These are phyloP conservation scores for Loris lydekkerianus DNA, from an alignment of 2,797 vertebrate genomes.

Conservation along the genomic window DNA sequence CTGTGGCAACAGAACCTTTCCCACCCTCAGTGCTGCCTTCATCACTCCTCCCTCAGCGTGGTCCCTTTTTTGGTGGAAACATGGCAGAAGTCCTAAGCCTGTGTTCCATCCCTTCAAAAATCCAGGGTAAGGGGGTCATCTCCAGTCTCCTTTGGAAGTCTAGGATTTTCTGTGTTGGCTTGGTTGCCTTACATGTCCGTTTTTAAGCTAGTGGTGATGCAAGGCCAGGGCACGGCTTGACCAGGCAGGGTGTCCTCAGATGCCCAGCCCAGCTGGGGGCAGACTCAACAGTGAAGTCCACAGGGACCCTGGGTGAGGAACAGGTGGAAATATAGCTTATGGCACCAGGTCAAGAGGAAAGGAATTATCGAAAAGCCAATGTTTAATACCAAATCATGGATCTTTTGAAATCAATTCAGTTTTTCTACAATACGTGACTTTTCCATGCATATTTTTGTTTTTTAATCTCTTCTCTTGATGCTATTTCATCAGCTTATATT, in stretches of 20 bases:
- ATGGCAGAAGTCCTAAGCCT: background rate
- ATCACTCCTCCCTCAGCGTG: background rate
- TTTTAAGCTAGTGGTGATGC: background rate
- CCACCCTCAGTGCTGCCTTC: background rate
- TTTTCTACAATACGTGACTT: background rate
- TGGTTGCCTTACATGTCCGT: background rate
- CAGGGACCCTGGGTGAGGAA: background rate
- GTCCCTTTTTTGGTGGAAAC: background rate
- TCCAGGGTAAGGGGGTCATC: background rate
- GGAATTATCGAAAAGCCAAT: background rate
- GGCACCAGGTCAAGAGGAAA: background rate
- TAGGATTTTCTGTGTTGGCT: background rate
- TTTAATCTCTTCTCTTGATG: background rate
- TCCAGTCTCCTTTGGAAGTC: background rate
- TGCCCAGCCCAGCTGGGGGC: background rate
- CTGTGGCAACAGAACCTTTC: background rate
- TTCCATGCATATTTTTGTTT: background rate
- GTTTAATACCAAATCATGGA: accelerated
- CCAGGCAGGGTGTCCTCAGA: background rate
- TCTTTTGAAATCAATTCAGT: background rate
- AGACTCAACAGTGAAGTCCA: accelerated
- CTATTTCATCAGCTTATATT: background rate
- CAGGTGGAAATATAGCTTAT: too few species aligned
- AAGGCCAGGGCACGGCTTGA: background rate
- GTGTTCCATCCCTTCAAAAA: background rate